A percentile compares a stretch with the other conserved stretches of the same genome.
These are phyloP conservation scores for Sinocyclocheilus grahami DNA, from an alignment of 2,113 vertebrate species.

Conservation along the genomic window DNA sequence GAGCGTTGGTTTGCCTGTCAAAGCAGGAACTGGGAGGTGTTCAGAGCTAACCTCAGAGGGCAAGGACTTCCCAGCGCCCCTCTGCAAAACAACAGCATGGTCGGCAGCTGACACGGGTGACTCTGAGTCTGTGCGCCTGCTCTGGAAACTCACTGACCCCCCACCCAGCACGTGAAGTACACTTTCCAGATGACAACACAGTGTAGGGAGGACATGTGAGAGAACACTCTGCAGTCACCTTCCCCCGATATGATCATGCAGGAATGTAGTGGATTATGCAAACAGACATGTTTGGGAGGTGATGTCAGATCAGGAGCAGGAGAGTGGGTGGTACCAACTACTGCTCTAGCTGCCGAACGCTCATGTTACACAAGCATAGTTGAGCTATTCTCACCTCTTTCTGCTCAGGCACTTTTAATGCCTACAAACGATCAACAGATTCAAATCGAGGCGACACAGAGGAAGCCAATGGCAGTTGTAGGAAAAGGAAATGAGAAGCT, in stretches of 20 bases:
- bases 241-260: constrained; percentile 71
- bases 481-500: constrained; percentile 54
- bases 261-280: constrained; percentile 73
- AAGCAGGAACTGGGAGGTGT: constrained; percentile 80
- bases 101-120: constrained; percentile 63
- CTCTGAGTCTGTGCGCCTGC: neutral
- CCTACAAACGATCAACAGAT: neutral
- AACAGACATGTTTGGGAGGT: constrained; percentile 69
- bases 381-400: neutral
- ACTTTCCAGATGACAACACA: neutral
- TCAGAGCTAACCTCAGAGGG: constrained; percentile 71
- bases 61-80: constrained; percentile 77
- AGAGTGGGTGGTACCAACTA: constrained; percentile 46
- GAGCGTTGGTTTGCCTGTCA: constrained; percentile 72
- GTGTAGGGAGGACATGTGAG: constrained; percentile 9
- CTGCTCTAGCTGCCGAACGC: neutral
- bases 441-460: constrained; percentile 17
- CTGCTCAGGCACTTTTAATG: neutral
- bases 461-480: constrained; percentile 31
- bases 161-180: constrained; percentile 26
- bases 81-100: constrained; percentile 74
- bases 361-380: constrained; percentile 31
- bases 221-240: constrained; percentile 23
- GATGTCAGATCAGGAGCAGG: constrained; percentile 64
- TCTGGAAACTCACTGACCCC: constrained; percentile 47